Percentiles rank a stretch among this genome's conserved stretches.
phyloP scores from a whole-genome alignment of 2,113 vertebrate species.

The Pao palembangensis region DNA sequence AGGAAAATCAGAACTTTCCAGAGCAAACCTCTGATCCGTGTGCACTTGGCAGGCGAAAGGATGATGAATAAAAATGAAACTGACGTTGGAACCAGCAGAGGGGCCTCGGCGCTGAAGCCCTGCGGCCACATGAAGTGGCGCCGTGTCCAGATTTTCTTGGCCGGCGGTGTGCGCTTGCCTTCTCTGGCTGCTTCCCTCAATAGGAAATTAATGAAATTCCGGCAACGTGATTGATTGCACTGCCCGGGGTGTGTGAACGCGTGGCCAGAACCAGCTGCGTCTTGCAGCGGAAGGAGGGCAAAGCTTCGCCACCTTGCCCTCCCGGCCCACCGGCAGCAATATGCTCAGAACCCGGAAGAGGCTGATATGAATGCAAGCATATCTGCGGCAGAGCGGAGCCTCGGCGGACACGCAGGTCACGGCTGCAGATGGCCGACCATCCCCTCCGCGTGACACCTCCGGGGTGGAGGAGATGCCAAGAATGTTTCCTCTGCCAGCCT shows the following conservation, averaged over 20 bases:
- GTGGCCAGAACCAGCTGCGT: constrained; percentile 27
- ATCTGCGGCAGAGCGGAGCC: constrained; percentile 22
- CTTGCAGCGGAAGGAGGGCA: constrained; percentile 21
- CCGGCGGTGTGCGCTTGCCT: constrained; percentile 7
- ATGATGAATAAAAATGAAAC: constrained; percentile 53
- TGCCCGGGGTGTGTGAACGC: constrained; percentile 25
- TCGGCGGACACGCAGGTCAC: constrained; percentile 44
- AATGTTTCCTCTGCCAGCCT: constrained; percentile 3
- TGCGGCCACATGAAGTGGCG: constrained; percentile 26
- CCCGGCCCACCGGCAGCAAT: constrained; percentile 10
- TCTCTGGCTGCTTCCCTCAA: constrained; percentile 32
- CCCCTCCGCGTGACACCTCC: constrained; percentile 19
- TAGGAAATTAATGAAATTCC: constrained; percentile 37
- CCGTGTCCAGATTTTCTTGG: constrained; percentile 37
- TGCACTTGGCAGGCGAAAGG: constrained; percentile 38
- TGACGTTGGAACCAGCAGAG: constrained; percentile 41
- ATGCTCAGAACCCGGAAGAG: constrained; percentile 8
- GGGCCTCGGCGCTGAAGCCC: constrained; percentile 28
- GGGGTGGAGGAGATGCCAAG: constrained; percentile 24
- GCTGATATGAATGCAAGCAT: constrained; percentile 21
- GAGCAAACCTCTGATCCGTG: constrained; percentile 43
- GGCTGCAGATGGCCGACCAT: constrained; percentile 40
- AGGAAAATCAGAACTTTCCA: constrained; percentile 6
- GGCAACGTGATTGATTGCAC: constrained; percentile 42
- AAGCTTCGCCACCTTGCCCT: constrained; percentile 10